Evolutionary conservation across 2,113 vertebrate genomes (phyloP).

Genomic region (Chelonoidis abingdonii): DNA sequence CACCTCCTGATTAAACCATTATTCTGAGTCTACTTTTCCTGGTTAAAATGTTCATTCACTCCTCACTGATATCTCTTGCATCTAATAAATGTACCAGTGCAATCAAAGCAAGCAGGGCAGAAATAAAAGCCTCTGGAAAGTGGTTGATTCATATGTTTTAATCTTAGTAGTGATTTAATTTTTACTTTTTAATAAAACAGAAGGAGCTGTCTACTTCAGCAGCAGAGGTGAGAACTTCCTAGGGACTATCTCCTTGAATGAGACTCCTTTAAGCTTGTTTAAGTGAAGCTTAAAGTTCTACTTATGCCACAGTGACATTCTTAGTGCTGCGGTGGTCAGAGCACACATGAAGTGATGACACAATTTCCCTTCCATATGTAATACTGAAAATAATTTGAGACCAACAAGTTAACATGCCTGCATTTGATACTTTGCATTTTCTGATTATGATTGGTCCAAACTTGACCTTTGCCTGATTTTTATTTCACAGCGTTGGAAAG

Average conservation of each 20-base stretch:
- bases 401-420: not conserved
- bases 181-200: not conserved
- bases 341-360: not conserved
- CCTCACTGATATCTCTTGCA: not conserved
- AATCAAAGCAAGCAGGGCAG: not conserved
- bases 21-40: not conserved
- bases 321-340: not conserved
- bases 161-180: not conserved
- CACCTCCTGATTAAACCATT: not conserved
- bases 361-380: not conserved
- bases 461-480: not conserved
- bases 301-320: not conserved
- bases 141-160: not conserved
- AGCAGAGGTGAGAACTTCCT: not conserved
- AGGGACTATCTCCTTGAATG: not conserved
- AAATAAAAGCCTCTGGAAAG: slow-evolving; percentile 1
- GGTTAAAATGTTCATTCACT: not conserved
- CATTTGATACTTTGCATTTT: not conserved
- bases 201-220: not conserved
- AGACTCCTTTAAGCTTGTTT: not conserved
- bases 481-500: not conserved
- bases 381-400: not conserved
- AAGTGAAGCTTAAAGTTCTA: not conserved
- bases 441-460: not conserved
- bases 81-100: not conserved